Percentiles rank a stretch among this genome's conserved stretches.
phyloP scores from a whole-genome alignment of 2,113 vertebrate genomes.

The Brachypteracias leptosomus region DNA sequence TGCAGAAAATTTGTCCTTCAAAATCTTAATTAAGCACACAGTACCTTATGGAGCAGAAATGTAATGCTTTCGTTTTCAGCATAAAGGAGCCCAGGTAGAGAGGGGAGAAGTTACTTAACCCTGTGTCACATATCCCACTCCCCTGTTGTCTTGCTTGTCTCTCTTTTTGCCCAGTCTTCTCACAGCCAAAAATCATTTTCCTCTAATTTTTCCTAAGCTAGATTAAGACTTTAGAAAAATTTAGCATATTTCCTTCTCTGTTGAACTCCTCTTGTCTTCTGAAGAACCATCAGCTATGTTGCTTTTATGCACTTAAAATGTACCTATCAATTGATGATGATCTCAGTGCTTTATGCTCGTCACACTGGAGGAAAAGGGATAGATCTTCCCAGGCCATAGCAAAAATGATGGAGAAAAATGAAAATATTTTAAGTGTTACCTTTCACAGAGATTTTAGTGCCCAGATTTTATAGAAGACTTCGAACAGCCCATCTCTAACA shows the following conservation, averaged over 20 bases:
- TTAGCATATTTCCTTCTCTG: not conserved
- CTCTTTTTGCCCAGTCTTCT: not conserved
- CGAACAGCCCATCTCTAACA: conserved; percentile 55
- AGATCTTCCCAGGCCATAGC: not conserved
- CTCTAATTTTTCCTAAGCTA: not conserved
- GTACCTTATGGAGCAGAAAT: not conserved
- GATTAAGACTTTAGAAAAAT: not conserved
- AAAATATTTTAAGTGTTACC: conserved; percentile 41
- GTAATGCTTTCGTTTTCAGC: not conserved
- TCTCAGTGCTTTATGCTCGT: not conserved
- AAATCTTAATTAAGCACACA: conserved; percentile 50
- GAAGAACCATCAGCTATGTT: not conserved
- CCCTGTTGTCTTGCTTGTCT: not conserved
- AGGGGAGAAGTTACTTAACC: not conserved
- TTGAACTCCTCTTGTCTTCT: not conserved
- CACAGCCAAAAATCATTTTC: not conserved
- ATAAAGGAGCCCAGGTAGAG: not conserved
- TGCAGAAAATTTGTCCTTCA: conserved; percentile 36
- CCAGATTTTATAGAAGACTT: conserved; percentile 49
- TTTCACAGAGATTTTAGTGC: conserved; percentile 31
- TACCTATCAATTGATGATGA: not conserved
- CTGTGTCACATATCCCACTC: not conserved
- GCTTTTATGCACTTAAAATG: not conserved
- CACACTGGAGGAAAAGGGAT: not conserved
- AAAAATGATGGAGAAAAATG: conserved; percentile 2